Conservation (phyloP, 2,888 invertebrate species). For the Calliopum simillimum region DNA sequence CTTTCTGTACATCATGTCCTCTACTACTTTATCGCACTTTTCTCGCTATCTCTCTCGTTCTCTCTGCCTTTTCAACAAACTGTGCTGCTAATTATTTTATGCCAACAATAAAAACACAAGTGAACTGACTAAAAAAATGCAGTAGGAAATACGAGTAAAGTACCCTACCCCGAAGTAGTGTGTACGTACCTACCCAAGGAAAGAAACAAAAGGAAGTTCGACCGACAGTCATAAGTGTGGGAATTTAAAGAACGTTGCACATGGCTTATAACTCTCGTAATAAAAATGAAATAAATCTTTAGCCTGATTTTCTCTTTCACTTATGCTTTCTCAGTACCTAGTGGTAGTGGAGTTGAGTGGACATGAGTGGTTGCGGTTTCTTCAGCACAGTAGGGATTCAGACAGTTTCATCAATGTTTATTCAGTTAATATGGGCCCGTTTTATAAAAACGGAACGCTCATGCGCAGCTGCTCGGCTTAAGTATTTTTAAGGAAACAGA, state of each 20-base stretch:
- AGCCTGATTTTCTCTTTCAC: slow-evolving; percentile 3
- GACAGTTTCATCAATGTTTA: neutral
- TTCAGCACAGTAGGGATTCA: neutral
- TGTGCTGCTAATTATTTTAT: slow-evolving; percentile 30
- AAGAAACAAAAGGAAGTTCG: slow-evolving; percentile 45
- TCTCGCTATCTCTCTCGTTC: neutral
- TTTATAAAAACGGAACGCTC: neutral
- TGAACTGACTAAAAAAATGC: slow-evolving; percentile 40
- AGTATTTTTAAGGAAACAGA: slow-evolving; percentile 24
- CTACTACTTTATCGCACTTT: neutral
- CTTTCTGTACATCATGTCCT: neutral
- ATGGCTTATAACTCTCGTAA: slow-evolving; percentile 2
- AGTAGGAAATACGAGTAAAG: slow-evolving; percentile 14
- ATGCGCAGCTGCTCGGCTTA: neutral
- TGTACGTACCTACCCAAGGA: neutral
- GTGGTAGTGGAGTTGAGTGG: neutral
- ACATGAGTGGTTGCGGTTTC: neutral
- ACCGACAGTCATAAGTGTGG: slow-evolving; percentile 38
- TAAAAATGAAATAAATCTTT: neutral
- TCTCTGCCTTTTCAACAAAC: neutral
- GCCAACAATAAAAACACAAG: slow-evolving; percentile 13
- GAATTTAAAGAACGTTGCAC: slow-evolving; percentile 41
- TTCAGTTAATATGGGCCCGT: slow-evolving; percentile 19
- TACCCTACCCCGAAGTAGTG: too few relatives aligned
- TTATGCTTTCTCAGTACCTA: neutral